A percentile compares a stretch with the other conserved stretches of the same genome.
Evolutionary conservation across 2,113 vertebrate genomes (phyloP).

Genomic region (Dunckerocampus dactyliophorus): DNA sequence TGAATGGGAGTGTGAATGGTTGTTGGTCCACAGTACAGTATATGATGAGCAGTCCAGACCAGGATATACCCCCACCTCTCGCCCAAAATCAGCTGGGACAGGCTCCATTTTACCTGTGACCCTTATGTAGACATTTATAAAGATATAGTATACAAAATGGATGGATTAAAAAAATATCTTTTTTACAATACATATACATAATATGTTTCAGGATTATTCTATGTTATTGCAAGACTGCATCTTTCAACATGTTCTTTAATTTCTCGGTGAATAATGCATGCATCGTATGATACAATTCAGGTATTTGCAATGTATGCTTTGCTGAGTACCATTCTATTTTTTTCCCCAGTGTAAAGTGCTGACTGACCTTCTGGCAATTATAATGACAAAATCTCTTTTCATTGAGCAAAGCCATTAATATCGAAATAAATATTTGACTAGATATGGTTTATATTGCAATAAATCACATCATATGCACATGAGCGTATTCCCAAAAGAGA

Average conservation of each 20-base stretch:
- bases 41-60: too few species aligned
- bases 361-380: slow-evolving; percentile 17
- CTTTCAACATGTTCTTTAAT: neutral
- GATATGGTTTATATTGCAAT: slow-evolving; percentile 58
- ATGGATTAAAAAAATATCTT: too few species aligned
- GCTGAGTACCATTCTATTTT: slow-evolving; percentile 9
- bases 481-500: slow-evolving; percentile 60
- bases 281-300: neutral
- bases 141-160: too few species aligned
- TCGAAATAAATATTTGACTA: slow-evolving; percentile 63
- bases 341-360: slow-evolving; percentile 21
- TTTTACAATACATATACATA: too few species aligned
- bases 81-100: too few species aligned
- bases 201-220: neutral
- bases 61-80: too few species aligned
- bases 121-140: too few species aligned
- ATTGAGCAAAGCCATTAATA: slow-evolving; percentile 55
- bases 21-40: too few species aligned
- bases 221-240: neutral
- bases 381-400: slow-evolving; percentile 29
- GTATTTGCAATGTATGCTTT: neutral
- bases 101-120: too few species aligned
- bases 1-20: too few species aligned
- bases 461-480: slow-evolving; percentile 56
- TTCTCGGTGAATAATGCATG: neutral